These are phyloP conservation scores for Drosophila gaucha DNA, from an alignment of 2,888 invertebrate species.

Conservation along the genomic window DNA sequence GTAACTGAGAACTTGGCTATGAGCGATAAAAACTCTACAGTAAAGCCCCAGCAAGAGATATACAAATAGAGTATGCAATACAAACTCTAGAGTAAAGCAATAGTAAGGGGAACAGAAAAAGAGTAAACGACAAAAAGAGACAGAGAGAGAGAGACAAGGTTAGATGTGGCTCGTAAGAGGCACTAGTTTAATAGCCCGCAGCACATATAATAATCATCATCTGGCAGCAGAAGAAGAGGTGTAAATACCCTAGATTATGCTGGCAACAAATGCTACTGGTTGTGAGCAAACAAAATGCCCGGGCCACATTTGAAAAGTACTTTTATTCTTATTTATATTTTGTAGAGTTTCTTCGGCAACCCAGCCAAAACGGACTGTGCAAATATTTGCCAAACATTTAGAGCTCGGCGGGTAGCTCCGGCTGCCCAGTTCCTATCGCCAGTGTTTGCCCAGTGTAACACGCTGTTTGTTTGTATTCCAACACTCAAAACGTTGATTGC, in stretches of 20 bases:
- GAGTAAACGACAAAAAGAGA: too few species aligned
- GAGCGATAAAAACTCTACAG: too few species aligned
- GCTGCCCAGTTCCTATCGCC: slow-evolving; percentile 29
- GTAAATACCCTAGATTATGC: slow-evolving; percentile 72
- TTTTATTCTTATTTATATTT: slow-evolving; percentile 5
- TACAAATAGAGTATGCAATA: too few species aligned
- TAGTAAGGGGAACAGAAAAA: too few species aligned
- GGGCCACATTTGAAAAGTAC: slow-evolving; percentile 41
- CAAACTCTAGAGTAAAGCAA: neutral
- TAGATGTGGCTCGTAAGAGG: slow-evolving; percentile 13
- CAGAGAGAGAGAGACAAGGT: neutral
- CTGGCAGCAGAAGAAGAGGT: slow-evolving; percentile 42
- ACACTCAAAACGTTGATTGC: slow-evolving; percentile 66
- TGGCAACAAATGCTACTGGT: slow-evolving; percentile 51
- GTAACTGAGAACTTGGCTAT: too few species aligned
- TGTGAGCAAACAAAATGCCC: slow-evolving; percentile 50
- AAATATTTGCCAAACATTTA: slow-evolving; percentile 63
- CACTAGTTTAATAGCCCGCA: slow-evolving; percentile 34
- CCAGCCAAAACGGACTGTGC: slow-evolving; percentile 45
- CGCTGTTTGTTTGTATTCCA: slow-evolving; percentile 69
- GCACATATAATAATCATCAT: slow-evolving; percentile 23
- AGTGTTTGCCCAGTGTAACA: slow-evolving; percentile 73
- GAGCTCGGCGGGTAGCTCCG: slow-evolving; percentile 3
- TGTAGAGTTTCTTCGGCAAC: neutral
- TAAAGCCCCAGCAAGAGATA: too few species aligned